Evolutionary conservation across 2,888 invertebrate genomes (phyloP).

Genomic region (Eilema sororculum): DNA sequence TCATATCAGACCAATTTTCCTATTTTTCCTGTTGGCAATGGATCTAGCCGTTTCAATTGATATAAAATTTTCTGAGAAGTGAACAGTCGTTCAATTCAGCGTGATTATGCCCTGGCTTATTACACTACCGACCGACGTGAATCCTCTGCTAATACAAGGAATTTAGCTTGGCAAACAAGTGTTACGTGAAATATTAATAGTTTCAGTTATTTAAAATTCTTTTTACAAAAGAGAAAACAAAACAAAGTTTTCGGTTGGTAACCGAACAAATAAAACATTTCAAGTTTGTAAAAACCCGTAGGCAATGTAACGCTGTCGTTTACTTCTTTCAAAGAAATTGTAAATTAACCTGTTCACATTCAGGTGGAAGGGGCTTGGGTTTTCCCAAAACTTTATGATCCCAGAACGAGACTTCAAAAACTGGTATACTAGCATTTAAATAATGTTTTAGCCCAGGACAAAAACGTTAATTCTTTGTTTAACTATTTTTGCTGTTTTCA

Average conservation of each 20-base stretch:
- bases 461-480: not conserved
- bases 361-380: conserved; percentile 18
- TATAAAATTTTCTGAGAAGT: not conserved
- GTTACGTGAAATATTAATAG: too few species aligned
- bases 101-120: not conserved
- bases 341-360: conserved; percentile 22
- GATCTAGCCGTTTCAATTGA: not conserved
- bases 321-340: conserved; percentile 9
- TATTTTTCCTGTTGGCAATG: not conserved
- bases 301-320: not conserved
- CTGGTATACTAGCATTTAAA: conserved; percentile 18
- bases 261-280: not conserved
- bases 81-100: not conserved
- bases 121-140: too few species aligned
- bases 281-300: not conserved
- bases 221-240: not conserved
- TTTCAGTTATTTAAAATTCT: too few species aligned
- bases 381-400: conserved; percentile 27
- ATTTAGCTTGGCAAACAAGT: too few species aligned
- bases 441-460: not conserved
- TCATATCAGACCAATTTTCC: not conserved
- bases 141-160: too few species aligned
- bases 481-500: not conserved
- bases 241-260: not conserved
- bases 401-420: conserved; percentile 13